These are phyloP conservation scores for Pterobdella sp. DNA, from an alignment of 2,888 invertebrate genomes.

Conservation along the genomic window DNA sequence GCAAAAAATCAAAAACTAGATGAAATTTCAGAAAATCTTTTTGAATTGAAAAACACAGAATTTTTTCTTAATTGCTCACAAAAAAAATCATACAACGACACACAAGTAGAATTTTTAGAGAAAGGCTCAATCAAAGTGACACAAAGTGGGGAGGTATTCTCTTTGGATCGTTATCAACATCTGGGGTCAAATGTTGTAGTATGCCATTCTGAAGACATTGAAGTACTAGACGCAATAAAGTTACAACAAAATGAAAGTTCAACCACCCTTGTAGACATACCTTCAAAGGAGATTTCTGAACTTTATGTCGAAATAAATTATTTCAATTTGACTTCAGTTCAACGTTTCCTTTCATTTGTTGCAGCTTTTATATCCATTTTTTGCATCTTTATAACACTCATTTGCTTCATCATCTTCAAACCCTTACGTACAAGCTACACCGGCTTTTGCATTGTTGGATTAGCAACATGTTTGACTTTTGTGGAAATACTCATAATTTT, in stretches of 20 bases:
- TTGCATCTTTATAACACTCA: constrained; percentile 52
- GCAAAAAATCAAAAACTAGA: not conserved
- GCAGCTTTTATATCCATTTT: constrained; percentile 58
- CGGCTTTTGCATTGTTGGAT: constrained; percentile 56
- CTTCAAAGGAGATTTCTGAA: not conserved
- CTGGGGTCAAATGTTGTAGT: not conserved
- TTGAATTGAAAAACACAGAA: not conserved
- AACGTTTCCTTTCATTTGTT: constrained; percentile 55
- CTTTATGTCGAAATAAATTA: no score
- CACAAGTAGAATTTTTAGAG: not conserved
- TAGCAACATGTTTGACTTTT: constrained; percentile 53
- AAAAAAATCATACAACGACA: not conserved
- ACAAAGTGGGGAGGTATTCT: not conserved
- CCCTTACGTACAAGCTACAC: constrained; percentile 55
- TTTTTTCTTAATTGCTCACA: constrained; percentile 19
- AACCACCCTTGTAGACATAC: not conserved
- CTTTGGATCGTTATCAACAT: not conserved
- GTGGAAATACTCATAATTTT: constrained; percentile 56
- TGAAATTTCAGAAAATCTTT: not conserved
- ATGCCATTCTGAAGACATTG: not conserved
- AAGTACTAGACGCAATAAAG: not conserved
- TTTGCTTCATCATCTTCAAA: constrained; percentile 52
- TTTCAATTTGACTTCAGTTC: constrained; percentile 26
- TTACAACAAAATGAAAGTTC: not conserved
- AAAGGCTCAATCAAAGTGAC: constrained; percentile 12